Percentiles rank a stretch among this genome's conserved stretches.
Evolutionary conservation across 2,113 vertebrate genomes (phyloP).

Genomic region (Lutjanus erythropterus): DNA sequence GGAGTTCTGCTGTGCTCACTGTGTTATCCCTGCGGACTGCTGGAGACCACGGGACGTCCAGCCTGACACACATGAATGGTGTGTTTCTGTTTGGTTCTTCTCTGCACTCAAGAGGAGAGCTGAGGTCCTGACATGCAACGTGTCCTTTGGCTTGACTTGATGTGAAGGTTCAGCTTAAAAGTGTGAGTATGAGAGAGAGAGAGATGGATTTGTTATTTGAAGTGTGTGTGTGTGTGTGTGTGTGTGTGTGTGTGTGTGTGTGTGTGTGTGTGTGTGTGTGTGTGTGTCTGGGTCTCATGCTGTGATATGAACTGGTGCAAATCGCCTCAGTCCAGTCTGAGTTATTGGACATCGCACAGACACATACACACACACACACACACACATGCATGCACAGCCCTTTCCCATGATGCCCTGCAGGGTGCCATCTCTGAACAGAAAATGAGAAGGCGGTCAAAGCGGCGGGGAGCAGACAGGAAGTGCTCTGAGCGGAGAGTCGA

Average conservation of each 20-base stretch:
- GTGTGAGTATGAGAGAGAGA: neutral
- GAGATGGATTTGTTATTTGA: neutral
- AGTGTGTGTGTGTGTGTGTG: neutral
- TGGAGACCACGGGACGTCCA: too few relatives aligned
- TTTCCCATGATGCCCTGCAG: slow-evolving; percentile 47
- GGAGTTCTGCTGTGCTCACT: too few relatives aligned
- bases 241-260: too few relatives aligned
- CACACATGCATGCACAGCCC: neutral
- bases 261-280: neutral
- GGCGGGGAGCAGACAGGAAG: slow-evolving; percentile 51
- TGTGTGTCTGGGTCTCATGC: slow-evolving; percentile 11
- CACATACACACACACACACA: slow-evolving; percentile 3
- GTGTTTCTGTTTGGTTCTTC: too few relatives aligned
- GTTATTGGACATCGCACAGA: slow-evolving; percentile 15
- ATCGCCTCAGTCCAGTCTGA: slow-evolving; percentile 24
- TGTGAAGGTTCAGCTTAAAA: neutral
- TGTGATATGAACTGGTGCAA: slow-evolving; percentile 50
- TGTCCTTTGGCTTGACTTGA: neutral
- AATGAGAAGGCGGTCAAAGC: slow-evolving; percentile 36
- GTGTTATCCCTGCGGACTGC: too few relatives aligned
- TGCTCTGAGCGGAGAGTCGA: slow-evolving; percentile 15
- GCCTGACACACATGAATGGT: neutral
- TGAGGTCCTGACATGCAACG: neutral
- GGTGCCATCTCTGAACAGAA: slow-evolving; percentile 48
- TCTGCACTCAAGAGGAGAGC: neutral